A percentile compares a stretch with the other conserved stretches of the same genome.
These are phyloP conservation scores for Drosophila novamexicana DNA, from an alignment of 1,140 invertebrate genomes.

Conservation along the genomic window DNA sequence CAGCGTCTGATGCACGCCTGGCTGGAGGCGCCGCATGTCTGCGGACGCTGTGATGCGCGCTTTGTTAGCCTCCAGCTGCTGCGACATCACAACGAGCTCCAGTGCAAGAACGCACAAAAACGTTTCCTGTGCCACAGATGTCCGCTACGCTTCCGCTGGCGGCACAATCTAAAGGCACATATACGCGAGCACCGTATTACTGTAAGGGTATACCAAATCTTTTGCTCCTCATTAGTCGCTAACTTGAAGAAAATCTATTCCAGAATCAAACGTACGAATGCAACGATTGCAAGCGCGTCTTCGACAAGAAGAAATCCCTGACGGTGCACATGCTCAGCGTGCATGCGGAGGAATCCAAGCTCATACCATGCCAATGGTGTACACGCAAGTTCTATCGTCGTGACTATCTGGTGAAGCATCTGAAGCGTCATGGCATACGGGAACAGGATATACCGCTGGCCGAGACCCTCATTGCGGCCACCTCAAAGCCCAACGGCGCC, in stretches of 20 bases:
- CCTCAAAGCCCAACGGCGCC: conserved; percentile 62
- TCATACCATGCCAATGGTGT: conserved; percentile 85
- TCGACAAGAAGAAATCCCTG: conserved; percentile 85
- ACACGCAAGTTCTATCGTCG: conserved; percentile 86
- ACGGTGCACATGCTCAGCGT: conserved; percentile 85
- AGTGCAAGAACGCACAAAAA: conserved; percentile 76
- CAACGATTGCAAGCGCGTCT: conserved; percentile 84
- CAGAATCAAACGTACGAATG: conserved; percentile 84
- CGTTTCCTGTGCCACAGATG: conserved; percentile 75
- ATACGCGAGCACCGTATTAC: conserved; percentile 66
- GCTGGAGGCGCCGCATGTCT: conserved; percentile 70
- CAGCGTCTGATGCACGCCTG: conserved; percentile 64
- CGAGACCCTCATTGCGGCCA: conserved; percentile 69
- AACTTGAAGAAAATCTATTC: not conserved
- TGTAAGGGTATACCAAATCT: conserved; percentile 26
- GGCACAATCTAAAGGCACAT: conserved; percentile 72
- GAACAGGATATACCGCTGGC: conserved; percentile 68
- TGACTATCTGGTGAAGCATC: conserved; percentile 83
- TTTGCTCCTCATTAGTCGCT: no score
- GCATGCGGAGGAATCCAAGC: conserved; percentile 83
- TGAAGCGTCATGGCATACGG: conserved; percentile 68
- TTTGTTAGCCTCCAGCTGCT: conserved; percentile 67
- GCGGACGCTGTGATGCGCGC: conserved; percentile 66
- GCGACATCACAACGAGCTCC: conserved; percentile 68
- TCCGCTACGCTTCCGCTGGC: conserved; percentile 77